Evolutionary conservation across 2,797 vertebrate genomes (phyloP).

Genomic region (Synanceia verrucosa): DNA sequence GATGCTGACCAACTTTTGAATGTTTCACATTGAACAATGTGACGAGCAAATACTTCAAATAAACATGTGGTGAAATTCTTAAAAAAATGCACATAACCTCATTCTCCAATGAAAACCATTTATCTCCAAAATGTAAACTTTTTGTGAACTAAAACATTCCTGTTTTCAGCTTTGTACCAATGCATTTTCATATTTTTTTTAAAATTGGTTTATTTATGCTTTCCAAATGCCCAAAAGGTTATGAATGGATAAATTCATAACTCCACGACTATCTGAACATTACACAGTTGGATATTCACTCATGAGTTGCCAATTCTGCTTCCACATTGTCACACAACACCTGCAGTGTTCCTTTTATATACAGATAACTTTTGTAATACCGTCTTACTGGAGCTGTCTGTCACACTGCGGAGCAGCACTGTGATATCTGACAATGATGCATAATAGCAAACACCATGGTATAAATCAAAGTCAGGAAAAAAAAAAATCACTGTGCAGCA

Average conservation of each 20-base stretch:
- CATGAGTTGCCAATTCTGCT: background rate
- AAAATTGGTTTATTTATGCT: fast-evolving
- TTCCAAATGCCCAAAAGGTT: background rate
- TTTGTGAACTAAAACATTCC: background rate
- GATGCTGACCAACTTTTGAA: slow-evolving; percentile 14
- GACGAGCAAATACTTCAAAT: background rate
- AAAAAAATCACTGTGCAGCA: slow-evolving; percentile 1
- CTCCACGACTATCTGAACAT: slow-evolving; percentile 1
- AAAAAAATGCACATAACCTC: background rate
- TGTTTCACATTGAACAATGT: background rate
- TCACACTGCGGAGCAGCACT: background rate
- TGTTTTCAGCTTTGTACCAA: background rate
- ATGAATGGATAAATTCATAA: background rate
- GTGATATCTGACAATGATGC: background rate
- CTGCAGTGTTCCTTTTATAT: background rate
- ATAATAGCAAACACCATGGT: background rate
- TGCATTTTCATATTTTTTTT: background rate
- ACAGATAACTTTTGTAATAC: background rate
- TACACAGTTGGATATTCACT: background rate
- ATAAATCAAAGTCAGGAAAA: background rate
- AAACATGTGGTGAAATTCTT: background rate
- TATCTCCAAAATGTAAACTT: background rate
- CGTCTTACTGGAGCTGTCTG: background rate
- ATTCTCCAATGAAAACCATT: background rate
- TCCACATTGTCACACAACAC: background rate